Percentiles rank a stretch among this genome's conserved stretches.
Conservation (phyloP, 1,140 invertebrate species). For the Aphis craccivora region DNA sequence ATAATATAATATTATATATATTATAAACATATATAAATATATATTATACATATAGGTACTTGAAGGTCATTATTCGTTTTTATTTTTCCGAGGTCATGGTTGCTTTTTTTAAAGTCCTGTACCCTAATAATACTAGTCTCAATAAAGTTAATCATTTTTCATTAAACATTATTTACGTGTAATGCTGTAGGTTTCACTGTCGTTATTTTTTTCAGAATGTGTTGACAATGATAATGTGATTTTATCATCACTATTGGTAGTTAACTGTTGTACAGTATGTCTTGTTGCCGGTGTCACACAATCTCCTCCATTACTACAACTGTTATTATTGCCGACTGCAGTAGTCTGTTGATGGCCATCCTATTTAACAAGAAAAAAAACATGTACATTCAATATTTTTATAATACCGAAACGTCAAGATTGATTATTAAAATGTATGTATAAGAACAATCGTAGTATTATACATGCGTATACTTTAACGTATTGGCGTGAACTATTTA, state of each 20-base stretch:
- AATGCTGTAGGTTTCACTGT: neutral
- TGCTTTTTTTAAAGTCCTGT: neutral
- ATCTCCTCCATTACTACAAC: neutral
- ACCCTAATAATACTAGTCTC: neutral
- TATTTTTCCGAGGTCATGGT: neutral
- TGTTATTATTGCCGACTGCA: neutral
- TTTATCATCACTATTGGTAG: neutral
- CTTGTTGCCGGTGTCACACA: constrained; percentile 5
- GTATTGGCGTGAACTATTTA: neutral
- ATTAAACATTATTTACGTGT: constrained; percentile 26
- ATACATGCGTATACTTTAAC: no score
- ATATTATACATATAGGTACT: neutral
- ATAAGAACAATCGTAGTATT: no score
- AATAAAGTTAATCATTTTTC: neutral
- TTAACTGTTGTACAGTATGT: neutral
- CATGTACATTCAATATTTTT: neutral
- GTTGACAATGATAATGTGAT: constrained; percentile 17
- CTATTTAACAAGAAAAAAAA: neutral
- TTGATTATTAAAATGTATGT: neutral
- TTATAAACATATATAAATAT: no score
- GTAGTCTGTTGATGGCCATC: neutral
- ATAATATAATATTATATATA: neutral
- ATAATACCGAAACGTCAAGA: neutral
- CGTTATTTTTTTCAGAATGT: neutral
- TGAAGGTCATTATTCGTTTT: neutral